Base-by-base conservation (phyloP, 2,113 vertebrate species). In the Benitochromis conjunctus region DNA sequence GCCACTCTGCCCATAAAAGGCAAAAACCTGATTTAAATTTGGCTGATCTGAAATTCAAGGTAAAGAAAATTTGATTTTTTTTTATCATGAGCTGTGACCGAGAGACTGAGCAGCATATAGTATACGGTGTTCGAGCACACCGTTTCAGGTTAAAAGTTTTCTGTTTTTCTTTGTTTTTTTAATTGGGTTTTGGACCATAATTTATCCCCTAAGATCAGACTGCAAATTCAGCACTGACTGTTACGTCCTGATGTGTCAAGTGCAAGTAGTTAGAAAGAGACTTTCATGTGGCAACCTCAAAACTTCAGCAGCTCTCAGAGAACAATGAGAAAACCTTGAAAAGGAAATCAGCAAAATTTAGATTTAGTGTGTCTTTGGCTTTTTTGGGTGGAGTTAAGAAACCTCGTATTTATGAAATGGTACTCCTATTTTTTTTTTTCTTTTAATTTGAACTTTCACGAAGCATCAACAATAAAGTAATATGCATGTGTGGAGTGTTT, bases 21-120 rank as follows among this genome's bases (percentile, higher is more conserved):
- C 69, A 76, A 51, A 76, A 19, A 29, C 16, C 26, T 76, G 26
- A 76, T n/a, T 76, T 19, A 1, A 76, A 76, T 76, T 76, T 76
- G 43, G 26, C 16, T 31, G 24, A 51, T 76, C 16, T 8, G 43
- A 51, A 76, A 51, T 76, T 51, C 69, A 31, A 76, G 43, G 69
- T 51, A 31, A 51, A 74, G 2, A 74, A 51, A 31, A 51, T 31
- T 46, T 0, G 13, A 46, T 46, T 46, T 11, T 74, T 29, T 74
- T 48, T 46, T 6, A 31, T 18, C 16, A 10, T 3, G 38, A 14
- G 66, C 38, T 71, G 21, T 29, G 66, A 71, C 66, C 5, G 12
- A 31, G 69, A 51, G 24, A 48, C 41, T 2, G 9, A 76, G 69
- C 43, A 0, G 16, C 18, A 31, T 0, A 7, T 21, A 12, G 43